Conservation (phyloP, 1,140 invertebrate species). For the Drosophila cardini region DNA sequence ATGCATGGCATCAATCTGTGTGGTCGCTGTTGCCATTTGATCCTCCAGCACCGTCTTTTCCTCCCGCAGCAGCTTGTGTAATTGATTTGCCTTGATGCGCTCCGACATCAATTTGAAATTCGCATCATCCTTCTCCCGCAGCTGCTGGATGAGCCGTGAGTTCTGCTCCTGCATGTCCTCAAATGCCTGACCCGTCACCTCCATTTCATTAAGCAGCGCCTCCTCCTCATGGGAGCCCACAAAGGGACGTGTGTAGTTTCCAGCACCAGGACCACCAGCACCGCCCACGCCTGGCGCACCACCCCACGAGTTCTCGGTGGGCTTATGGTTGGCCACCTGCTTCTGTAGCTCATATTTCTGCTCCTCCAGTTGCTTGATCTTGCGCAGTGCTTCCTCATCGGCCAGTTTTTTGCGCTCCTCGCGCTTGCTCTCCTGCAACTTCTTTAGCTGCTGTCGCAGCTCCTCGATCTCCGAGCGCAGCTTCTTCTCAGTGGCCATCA, state of each 20-base stretch:
- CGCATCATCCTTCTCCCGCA: constrained; percentile 99
- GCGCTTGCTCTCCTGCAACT: constrained; percentile 95
- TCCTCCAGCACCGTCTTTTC: constrained; percentile 87
- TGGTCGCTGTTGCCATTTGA: constrained; percentile 91
- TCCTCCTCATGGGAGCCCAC: constrained; percentile 95
- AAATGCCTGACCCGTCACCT: constrained; percentile 99
- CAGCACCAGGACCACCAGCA: constrained; percentile 47
- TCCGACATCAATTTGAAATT: constrained; percentile 99
- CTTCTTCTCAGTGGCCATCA: constrained; percentile 98
- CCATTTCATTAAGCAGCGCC: constrained; percentile 98
- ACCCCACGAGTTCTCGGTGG: constrained; percentile 87
- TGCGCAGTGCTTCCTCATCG: constrained; percentile 97
- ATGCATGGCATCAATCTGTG: constrained; percentile 97
- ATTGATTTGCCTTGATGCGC: constrained; percentile 97
- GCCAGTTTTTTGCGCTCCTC: constrained; percentile 96
- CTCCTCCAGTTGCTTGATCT: constrained; percentile 98
- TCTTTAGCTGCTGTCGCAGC: constrained; percentile 92
- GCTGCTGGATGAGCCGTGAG: constrained; percentile 96
- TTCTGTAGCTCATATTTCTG: constrained; percentile 93
- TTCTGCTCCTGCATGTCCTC: constrained; percentile 99
- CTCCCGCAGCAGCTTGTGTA: constrained; percentile 96
- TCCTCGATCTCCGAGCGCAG: constrained; percentile 95
- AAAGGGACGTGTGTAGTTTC: constrained; percentile 86
- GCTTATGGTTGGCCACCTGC: constrained; percentile 93
- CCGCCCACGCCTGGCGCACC: constrained; percentile 40